Evolutionary conservation across 2,888 invertebrate species (phyloP), one percentile per base, ranked within the genome.

Genomic region (Eurois occulta): DNA sequence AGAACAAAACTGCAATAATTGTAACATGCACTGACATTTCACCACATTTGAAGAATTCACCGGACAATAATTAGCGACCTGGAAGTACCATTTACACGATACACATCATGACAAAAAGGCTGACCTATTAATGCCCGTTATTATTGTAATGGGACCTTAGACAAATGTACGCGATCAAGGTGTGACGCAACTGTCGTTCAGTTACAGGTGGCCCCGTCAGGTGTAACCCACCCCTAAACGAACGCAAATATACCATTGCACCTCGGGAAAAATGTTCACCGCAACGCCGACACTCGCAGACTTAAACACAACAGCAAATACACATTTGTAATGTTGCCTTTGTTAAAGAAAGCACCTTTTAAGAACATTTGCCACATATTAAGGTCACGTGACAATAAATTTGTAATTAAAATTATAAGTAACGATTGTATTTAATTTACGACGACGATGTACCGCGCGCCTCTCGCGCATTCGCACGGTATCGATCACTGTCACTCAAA

Each of bases 201-300:
- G 77, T 72, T 94, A 94, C 94, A 94, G 95, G 94, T 95, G 95
- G 92, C 85, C 87, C 69, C 80, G 93, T 94, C 95, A 95, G 94
- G 95, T 95, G 94, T 88, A 88, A 83, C 78, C 87, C 83, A 91
- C 91, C 94, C 93, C 93, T 92, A 92, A 91, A 87, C 82, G 85
- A 83, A 77, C 77, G 83, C 86, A 88, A 86, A 88, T 46, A 72
- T 81, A 71, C 62, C 48, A 72, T 70, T 79, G 68, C 73, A 77
- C 58, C 67, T 75, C 66, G 60, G 21, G 72, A 75, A 82, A 79
- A 60, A 71, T 52, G 68, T 67, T 67, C 60, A 60, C 60, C 41
- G 43, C 64, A 66, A 28, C 32, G 43, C 43, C 28, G 5, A 72
- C 70, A 68, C 48, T 13, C 43, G 58, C 60, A 24, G 72, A 72